Percentiles rank a stretch among this genome's conserved stretches.
These are phyloP conservation scores for Coelopa pilipes DNA, from an alignment of 2,888 invertebrate genomes.

Conservation along the genomic window DNA sequence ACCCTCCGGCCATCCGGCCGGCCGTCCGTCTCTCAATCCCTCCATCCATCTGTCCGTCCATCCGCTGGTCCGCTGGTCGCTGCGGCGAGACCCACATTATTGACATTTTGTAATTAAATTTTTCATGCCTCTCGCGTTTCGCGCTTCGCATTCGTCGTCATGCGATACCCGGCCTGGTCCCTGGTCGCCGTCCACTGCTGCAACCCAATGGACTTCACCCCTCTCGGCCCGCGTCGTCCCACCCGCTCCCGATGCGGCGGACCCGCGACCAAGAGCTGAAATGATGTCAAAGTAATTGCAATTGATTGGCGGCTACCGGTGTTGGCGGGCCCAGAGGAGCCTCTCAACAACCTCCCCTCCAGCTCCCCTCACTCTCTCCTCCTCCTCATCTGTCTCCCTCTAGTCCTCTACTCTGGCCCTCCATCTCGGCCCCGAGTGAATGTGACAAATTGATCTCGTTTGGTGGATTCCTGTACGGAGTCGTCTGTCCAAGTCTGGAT, in stretches of 20 bases:
- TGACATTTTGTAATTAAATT: conserved; percentile 35
- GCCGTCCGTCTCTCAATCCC: too few species aligned
- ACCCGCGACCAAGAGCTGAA: not conserved
- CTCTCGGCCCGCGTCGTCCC: too few species aligned
- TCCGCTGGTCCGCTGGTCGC: not conserved
- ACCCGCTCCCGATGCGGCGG: not conserved
- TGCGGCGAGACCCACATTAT: conserved; percentile 13
- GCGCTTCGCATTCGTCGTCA: not conserved
- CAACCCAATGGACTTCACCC: too few species aligned
- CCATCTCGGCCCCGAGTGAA: not conserved
- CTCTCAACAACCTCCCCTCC: not conserved
- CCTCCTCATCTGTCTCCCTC: not conserved
- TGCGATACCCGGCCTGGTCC: not conserved
- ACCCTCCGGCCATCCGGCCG: not conserved
- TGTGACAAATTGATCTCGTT: not conserved
- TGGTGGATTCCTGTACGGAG: not conserved
- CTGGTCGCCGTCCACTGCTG: not conserved
- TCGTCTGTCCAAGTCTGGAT: too few species aligned
- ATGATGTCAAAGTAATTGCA: conserved; percentile 29
- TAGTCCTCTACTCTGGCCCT: too few species aligned
- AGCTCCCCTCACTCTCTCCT: not conserved
- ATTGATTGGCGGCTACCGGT: conserved; percentile 28
- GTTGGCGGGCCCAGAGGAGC: not conserved
- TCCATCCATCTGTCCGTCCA: not conserved
- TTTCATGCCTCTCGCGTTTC: conserved; percentile 12